Base-by-base conservation (phyloP, 2,888 invertebrate genomes). In the Phlogophora meticulosa region DNA sequence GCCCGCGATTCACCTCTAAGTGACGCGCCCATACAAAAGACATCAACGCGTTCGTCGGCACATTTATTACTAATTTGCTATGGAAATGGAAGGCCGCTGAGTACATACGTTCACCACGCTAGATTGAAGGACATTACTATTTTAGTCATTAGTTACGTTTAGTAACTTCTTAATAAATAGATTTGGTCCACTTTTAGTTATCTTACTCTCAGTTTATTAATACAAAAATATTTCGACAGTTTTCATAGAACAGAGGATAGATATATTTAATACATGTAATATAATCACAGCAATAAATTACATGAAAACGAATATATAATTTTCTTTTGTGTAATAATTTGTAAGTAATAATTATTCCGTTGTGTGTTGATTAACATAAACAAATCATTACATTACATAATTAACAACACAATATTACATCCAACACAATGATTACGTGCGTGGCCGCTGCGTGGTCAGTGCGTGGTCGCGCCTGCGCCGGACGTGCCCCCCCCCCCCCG, bases 1-100 rank as follows among this genome's bases (percentile, higher is more conserved):
- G n/a, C n/a, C n/a, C n/a, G n/a, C n/a, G n/a, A n/a, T n/a, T n/a
- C n/a, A 28, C 28, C 20, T 34, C 43, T 32, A 58, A 15, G 28
- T 17, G 9, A 2, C 11, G 2, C n/a, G 24, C 20, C 1, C 52
- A 38, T 63, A 59, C 60, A 62, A 71, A 80, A 80, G 77, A 80
- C 76, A 72, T 78, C 78, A 76, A 78, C 78, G 77, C 80, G 61
- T 51, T 22, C 36, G 5, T 4, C 7, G 1, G 9, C 15, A 28
- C n/a, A 46, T 51, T 46, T 15, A 45, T 42, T 11, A 38, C 24
- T n/a, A 3, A 28, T 43, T 68, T 11, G 57, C 10, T 15, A 22
- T 24, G 45, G 17, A 49, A 49, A 34, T 17, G 10, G 28, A 4
- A 4, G 28, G 4, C n/a, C 20, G 17, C 46, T 0, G 15, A 45